phyloP scores from a whole-genome alignment of 1,140 invertebrate species.

The Zaprionus gabonicus region DNA sequence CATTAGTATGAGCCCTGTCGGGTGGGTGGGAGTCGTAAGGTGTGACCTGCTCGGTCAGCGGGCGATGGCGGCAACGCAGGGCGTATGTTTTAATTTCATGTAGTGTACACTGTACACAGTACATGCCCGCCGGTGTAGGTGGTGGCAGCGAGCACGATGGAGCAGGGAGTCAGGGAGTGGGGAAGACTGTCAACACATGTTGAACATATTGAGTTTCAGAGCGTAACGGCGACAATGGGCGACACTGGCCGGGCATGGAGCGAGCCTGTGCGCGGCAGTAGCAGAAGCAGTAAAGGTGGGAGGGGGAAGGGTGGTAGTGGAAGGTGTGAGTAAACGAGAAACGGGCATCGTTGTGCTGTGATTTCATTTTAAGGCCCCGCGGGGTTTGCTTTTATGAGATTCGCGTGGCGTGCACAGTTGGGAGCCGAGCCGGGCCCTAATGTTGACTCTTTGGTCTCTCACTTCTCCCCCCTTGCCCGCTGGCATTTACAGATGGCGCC shows the following conservation, averaged over 20 bases:
- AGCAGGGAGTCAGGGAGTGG: not conserved
- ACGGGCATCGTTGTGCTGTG: slow-evolving; percentile 51
- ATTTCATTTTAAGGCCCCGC: slow-evolving; percentile 61
- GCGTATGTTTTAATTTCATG: slow-evolving; percentile 50
- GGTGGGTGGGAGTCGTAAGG: not conserved
- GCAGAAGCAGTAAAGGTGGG: not conserved
- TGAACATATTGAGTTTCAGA: slow-evolving; percentile 71
- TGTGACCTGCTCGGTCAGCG: slow-evolving; percentile 20
- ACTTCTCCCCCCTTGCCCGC: not conserved
- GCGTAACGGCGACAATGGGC: slow-evolving; percentile 23
- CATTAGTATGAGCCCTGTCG: slow-evolving; percentile 59
- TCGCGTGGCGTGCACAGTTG: slow-evolving; percentile 37
- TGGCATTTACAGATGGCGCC: slow-evolving; percentile 58
- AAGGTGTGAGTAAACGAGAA: slow-evolving; percentile 6
- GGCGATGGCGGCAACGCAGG: slow-evolving; percentile 11
- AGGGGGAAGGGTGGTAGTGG: not conserved
- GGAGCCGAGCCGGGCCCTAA: slow-evolving; percentile 24
- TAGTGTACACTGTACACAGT: not conserved
- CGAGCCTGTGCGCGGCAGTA: too few relatives aligned
- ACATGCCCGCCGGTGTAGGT: not conserved
- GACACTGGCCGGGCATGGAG: not conserved
- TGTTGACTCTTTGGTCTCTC: slow-evolving; percentile 21
- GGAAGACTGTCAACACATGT: slow-evolving; percentile 58
- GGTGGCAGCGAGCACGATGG: not conserved
- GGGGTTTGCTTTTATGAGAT: slow-evolving; percentile 58